phyloP scores from a whole-genome alignment of 2,797 vertebrate genomes.

The Peromyscus nudipes region DNA sequence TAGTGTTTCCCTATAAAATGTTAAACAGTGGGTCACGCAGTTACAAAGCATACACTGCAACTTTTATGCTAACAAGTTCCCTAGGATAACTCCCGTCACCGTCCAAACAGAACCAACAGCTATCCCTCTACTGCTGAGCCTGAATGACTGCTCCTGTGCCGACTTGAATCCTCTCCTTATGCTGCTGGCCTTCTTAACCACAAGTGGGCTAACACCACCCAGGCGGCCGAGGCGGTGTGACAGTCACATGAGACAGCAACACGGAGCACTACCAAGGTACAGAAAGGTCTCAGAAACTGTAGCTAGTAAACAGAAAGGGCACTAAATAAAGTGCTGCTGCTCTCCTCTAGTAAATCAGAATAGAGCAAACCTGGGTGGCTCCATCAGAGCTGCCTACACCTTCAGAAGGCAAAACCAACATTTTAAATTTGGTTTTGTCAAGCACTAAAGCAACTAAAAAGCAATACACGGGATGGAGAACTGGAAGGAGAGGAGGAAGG shows the following conservation, averaged over 20 bases:
- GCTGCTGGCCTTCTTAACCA: constrained; percentile 9
- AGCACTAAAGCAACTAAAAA: constrained; percentile 36
- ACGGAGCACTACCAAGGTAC: background rate
- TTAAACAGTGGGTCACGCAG: background rate
- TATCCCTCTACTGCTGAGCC: background rate
- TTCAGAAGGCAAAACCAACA: constrained; percentile 13
- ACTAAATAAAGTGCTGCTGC: background rate
- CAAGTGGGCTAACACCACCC: background rate
- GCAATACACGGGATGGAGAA: background rate
- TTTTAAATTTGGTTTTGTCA: constrained; percentile 36
- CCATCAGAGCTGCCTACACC: background rate
- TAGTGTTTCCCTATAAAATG: constrained; percentile 20
- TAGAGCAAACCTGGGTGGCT: constrained; percentile 31
- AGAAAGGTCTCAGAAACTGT: background rate
- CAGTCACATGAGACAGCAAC: background rate
- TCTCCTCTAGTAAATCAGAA: background rate
- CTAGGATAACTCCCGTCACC: background rate
- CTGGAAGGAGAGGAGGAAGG: background rate
- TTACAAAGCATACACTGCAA: constrained; percentile 12
- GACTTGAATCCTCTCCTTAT: background rate
- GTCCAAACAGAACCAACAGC: background rate
- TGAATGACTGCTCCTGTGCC: background rate
- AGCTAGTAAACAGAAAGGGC: background rate
- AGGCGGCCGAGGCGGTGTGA: background rate
- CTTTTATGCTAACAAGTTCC: constrained; percentile 44